Evolutionary conservation across 2,797 vertebrate genomes (phyloP).

Genomic region (Pyrocephalus nanus): DNA sequence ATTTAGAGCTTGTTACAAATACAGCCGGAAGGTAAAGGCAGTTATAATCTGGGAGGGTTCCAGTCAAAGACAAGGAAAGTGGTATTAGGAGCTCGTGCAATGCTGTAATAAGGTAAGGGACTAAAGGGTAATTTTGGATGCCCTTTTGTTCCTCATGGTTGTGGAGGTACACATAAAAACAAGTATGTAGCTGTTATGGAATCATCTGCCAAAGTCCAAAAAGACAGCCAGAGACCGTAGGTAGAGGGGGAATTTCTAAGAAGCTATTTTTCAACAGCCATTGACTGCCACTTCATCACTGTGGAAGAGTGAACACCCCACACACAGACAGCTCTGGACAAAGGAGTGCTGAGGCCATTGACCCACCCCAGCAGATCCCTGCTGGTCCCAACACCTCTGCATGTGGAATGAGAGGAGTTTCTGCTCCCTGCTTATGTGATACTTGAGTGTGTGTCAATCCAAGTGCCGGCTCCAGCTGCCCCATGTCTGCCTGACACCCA

Average conservation of each 20-base stretch:
- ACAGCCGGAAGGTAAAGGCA: not conserved
- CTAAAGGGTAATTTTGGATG: not conserved
- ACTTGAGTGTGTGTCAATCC: not conserved
- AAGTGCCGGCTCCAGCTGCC: not conserved
- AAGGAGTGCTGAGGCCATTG: not conserved
- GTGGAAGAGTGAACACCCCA: not conserved
- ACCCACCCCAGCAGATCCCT: not conserved
- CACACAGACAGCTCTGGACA: not conserved
- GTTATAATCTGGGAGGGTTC: not conserved
- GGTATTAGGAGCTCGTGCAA: not conserved
- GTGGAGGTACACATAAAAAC: not conserved
- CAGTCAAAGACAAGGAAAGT: not conserved
- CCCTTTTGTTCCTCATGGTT: not conserved
- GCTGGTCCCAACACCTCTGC: not conserved
- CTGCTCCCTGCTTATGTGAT: not conserved
- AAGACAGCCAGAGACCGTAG: not conserved
- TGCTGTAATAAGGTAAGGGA: not conserved
- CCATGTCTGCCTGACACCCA: not conserved
- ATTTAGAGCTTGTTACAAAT: not conserved
- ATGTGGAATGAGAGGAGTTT: not conserved
- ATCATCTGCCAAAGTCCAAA: not conserved
- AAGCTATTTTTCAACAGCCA: not conserved
- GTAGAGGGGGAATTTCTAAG: not conserved
- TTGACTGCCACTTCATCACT: not conserved
- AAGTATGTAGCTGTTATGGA: not conserved